Evolutionary conservation across 2,113 vertebrate species (phyloP).

Genomic region (Peromyscus leucopus): DNA sequence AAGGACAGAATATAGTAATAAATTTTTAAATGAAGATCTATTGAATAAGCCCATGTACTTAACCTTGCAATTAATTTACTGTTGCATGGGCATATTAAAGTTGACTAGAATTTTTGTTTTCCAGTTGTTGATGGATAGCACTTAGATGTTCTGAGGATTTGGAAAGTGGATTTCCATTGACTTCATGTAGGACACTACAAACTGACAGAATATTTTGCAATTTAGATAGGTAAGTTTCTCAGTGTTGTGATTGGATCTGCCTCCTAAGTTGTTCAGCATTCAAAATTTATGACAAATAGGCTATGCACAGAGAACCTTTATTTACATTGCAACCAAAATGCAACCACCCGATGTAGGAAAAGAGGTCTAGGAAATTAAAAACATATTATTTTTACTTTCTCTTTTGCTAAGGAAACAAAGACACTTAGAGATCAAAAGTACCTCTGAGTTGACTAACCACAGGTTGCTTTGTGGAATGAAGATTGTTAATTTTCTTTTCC

Average conservation of each 20-base stretch:
- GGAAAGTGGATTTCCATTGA: not conserved
- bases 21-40: not conserved
- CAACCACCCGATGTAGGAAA: not conserved
- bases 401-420: not conserved
- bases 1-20: not conserved
- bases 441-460: not conserved
- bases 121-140: not conserved
- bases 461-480: not conserved
- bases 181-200: not conserved
- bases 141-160: not conserved
- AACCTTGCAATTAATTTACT: not conserved
- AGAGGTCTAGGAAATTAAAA: not conserved
- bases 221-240: not conserved
- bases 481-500: not conserved
- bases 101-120: conserved; percentile 6
- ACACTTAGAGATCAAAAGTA: not conserved
- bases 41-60: not conserved
- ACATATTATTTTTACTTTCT: not conserved
- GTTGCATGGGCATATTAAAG: not conserved
- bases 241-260: not conserved
- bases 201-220: not conserved
- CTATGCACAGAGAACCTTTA: not conserved
- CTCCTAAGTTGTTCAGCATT: not conserved
- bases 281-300: not conserved
- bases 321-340: not conserved